Conservation (phyloP, 2,888 invertebrate species). For the Trisateles emortualis region DNA sequence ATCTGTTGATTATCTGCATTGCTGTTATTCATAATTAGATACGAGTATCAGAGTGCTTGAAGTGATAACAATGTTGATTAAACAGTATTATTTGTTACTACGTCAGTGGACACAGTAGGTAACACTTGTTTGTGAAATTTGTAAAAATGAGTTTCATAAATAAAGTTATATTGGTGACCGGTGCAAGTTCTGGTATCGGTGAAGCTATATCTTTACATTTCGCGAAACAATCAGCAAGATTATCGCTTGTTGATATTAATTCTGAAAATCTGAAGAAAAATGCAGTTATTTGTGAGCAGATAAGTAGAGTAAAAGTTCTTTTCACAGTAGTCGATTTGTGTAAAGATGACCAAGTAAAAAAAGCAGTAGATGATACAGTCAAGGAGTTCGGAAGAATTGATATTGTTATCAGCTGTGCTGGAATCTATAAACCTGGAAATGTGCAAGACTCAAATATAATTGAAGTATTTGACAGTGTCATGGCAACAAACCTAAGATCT, state of each 20-base stretch:
- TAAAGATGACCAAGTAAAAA: constrained; percentile 49
- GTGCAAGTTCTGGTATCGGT: constrained; percentile 62
- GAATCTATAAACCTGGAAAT: constrained; percentile 37
- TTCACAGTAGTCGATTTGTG: constrained; percentile 50
- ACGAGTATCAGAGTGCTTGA: constrained; percentile 4
- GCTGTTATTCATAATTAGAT: constrained; percentile 5
- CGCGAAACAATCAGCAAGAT: constrained; percentile 57
- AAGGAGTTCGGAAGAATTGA: constrained; percentile 54
- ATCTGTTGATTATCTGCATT: constrained; percentile 4
- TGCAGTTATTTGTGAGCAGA: constrained; percentile 48
- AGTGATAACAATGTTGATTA: constrained; percentile 24
- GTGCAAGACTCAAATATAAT: constrained; percentile 49
- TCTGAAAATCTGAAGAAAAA: constrained; percentile 45
- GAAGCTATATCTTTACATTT: constrained; percentile 57
- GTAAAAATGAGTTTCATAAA: constrained; percentile 57
- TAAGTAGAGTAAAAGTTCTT: constrained; percentile 52
- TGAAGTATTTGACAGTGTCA: constrained; percentile 50
- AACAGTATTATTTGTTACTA: constrained; percentile 9
- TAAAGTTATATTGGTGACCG: constrained; percentile 60
- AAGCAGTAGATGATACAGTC: constrained; percentile 49
- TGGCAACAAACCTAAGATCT: constrained; percentile 57
- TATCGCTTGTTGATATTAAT: constrained; percentile 56
- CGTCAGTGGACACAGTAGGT: background rate
- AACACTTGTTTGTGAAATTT: constrained; percentile 6
- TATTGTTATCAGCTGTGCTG: constrained; percentile 59